Base-by-base conservation (phyloP, 2,888 invertebrate genomes). In the Endomychus coccineus region DNA sequence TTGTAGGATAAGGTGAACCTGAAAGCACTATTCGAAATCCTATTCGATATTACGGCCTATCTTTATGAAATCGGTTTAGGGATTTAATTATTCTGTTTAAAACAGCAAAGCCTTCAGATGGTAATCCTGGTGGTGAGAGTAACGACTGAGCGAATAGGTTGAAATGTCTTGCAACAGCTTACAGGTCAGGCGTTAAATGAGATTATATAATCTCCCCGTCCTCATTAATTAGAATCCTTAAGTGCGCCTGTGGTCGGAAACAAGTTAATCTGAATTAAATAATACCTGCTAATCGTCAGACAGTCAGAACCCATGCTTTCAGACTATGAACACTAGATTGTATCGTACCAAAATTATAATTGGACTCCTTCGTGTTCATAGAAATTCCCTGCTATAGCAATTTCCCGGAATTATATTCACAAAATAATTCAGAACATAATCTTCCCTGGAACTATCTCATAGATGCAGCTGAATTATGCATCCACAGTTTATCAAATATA, bases 241-340 rank as follows among this genome's bases (percentile, higher is more conserved):
- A 45, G 47, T 49, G 49, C 45, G 40, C 40, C 44, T 42, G 35
- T 43, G 45, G 45, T 44, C 43, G 34, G 46, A 44, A 44, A 48
- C 42, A 44, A 49, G 52, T 51, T 55, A 53, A 55, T 55, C 53
- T 51, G 53, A 55, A 55, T 55, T 55, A 55, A 55, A 55, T 54
- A 54, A 53, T 54, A 47, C 54, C 46, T 44, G 49, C 44, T 49
- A 50, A 48, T 44, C 49, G 46, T 37, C 46, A 35, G 34, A 28
- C 39, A 29, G 39, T 34, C 31, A 39, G 39, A 34, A 29, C 22
- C 29, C 21, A 34, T 24, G 30, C 7, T 11, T 6, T 6, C 29
- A 28, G 17, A 21, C 22, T 25, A 29, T 27, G 27, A 34, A 17
- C 24, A n/a, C 34, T 19, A 24, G 39, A 39, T 39, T 39, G 34